These are phyloP conservation scores for Drosophila arizonae DNA, from an alignment of 1,140 invertebrate genomes.

Conservation along the genomic window DNA sequence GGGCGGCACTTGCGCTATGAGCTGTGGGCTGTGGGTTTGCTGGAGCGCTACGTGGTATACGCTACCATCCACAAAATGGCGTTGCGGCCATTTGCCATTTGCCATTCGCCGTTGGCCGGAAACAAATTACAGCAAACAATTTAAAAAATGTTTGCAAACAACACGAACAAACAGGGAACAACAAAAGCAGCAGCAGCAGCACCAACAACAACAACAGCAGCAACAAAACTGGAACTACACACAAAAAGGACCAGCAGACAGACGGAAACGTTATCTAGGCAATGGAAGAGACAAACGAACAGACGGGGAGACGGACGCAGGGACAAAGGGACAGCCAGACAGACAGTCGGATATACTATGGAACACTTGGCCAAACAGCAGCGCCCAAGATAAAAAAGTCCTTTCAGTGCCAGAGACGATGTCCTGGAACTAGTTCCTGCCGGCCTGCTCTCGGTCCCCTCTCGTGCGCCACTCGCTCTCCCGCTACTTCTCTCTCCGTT, in stretches of 20 bases:
- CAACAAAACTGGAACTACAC: constrained; percentile 14
- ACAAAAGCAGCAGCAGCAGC: constrained; percentile 2
- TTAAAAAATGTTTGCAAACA: constrained; percentile 81
- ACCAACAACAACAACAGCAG: background rate
- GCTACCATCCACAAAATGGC: constrained; percentile 57
- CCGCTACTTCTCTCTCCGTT: constrained; percentile 34
- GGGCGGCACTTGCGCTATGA: background rate
- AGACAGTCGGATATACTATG: constrained; percentile 35
- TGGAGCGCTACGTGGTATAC: constrained; percentile 4
- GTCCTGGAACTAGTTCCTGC: constrained; percentile 13
- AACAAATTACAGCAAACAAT: constrained; percentile 81
- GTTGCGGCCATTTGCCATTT: constrained; percentile 61
- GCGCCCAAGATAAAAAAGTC: constrained; percentile 65
- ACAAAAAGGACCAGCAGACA: constrained; percentile 38
- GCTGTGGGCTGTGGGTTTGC: constrained; percentile 1
- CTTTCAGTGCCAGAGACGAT: constrained; percentile 39
- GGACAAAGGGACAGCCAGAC: constrained; percentile 25
- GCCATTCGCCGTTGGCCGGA: constrained; percentile 70
- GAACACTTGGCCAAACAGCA: constrained; percentile 47
- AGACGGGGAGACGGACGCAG: constrained; percentile 22
- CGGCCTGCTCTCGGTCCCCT: constrained; percentile 1
- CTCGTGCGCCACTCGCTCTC: constrained; percentile 13
- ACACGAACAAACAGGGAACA: constrained; percentile 47
- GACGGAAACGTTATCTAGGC: constrained; percentile 73
- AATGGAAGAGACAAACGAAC: constrained; percentile 54